phyloP scores from a whole-genome alignment of 2,797 vertebrate genomes.

The Diceros bicornis region DNA sequence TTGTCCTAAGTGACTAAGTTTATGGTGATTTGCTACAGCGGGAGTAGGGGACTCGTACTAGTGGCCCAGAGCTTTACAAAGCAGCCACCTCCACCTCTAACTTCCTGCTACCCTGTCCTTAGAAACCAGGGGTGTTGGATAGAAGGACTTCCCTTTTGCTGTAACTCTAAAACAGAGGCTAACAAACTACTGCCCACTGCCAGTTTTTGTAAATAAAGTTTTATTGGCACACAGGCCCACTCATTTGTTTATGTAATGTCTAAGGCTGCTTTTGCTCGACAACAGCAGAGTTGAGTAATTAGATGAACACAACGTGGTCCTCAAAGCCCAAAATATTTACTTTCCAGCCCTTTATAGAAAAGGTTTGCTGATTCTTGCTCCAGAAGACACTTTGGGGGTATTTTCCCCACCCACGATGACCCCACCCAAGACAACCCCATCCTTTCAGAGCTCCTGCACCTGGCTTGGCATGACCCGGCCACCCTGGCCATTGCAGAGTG shows the following conservation, averaged over 20 bases:
- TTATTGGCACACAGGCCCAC: background rate
- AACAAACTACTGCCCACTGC: background rate
- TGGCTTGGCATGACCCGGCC: fast-evolving
- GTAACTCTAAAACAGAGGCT: background rate
- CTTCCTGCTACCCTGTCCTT: background rate
- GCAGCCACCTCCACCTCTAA: background rate
- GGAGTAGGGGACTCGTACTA: background rate
- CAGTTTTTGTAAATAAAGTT: slow-evolving; percentile 2
- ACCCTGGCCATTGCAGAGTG: background rate
- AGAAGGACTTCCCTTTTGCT: background rate
- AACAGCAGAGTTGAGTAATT: background rate
- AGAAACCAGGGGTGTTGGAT: background rate
- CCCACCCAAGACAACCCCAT: fast-evolving
- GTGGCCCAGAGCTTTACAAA: background rate
- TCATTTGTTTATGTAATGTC: background rate
- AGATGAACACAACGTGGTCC: background rate
- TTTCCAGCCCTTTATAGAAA: background rate
- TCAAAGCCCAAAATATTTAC: background rate
- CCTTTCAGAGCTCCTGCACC: no score
- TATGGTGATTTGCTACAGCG: no score
- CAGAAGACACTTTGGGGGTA: background rate
- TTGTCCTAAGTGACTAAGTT: background rate
- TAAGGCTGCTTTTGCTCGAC: background rate
- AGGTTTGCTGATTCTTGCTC: background rate
- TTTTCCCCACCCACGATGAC: background rate